Evolutionary conservation across 2,113 vertebrate species (phyloP).

Genomic region (Gadus chalcogrammus): DNA sequence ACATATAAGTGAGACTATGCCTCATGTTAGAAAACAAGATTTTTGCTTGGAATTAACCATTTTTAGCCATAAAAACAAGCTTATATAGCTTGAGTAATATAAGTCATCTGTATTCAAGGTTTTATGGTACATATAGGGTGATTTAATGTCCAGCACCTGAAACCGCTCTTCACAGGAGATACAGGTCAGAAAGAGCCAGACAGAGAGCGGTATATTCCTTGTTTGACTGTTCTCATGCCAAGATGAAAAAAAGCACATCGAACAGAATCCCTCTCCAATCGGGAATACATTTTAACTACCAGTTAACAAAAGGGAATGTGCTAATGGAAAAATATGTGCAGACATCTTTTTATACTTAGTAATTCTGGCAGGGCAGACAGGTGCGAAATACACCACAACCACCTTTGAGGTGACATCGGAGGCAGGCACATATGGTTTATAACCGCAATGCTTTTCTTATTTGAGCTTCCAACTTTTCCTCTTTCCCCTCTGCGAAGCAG

Average conservation of each 20-base stretch:
- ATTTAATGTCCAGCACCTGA: conserved; percentile 49
- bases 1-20: too few species aligned
- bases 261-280: conserved; percentile 39
- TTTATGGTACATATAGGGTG: conserved; percentile 20
- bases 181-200: conserved; percentile 36
- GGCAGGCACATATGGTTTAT: conserved; percentile 23
- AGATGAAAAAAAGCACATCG: conserved; percentile 52
- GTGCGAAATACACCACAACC: conserved; percentile 31
- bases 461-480: conserved; percentile 27
- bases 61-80: background rate
- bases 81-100: background rate
- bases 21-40: too few species aligned
- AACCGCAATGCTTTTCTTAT: conserved; percentile 24
- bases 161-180: conserved; percentile 35
- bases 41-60: too few species aligned
- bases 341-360: conserved; percentile 47
- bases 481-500: conserved; percentile 22
- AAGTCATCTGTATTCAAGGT: conserved; percentile 2
- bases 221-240: conserved; percentile 29
- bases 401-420: conserved; percentile 23
- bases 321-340: conserved; percentile 44
- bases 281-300: conserved; percentile 37
- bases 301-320: conserved; percentile 49
- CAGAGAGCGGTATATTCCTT: conserved; percentile 23
- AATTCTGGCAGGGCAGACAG: conserved; percentile 39